Percentiles rank a stretch among this genome's conserved stretches.
phyloP scores from a whole-genome alignment of 1,140 invertebrate genomes.

The Lepidurus couesii region DNA sequence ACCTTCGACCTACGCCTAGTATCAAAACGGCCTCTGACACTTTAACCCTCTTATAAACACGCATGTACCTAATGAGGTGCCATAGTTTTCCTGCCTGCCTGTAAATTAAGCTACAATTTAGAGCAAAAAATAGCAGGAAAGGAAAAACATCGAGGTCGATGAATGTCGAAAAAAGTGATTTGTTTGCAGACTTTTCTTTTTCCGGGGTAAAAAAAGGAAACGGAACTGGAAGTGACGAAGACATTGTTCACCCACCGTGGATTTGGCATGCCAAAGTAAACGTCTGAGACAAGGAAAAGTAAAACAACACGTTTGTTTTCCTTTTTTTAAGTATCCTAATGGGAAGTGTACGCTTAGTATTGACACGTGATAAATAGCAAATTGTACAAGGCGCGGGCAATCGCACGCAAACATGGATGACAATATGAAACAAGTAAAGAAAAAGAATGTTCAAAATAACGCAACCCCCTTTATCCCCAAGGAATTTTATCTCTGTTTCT shows the following conservation, averaged over 20 bases:
- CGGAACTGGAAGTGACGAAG: constrained; percentile 1
- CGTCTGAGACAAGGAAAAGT: neutral
- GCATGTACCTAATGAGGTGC: neutral
- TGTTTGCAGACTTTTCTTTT: neutral
- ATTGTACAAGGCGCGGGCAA: constrained; percentile 14
- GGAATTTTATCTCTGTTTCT: neutral
- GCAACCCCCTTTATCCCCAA: neutral
- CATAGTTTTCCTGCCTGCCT: neutral
- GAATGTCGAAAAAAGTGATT: neutral
- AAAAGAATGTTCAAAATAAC: neutral
- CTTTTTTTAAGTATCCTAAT: neutral
- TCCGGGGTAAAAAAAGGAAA: neutral
- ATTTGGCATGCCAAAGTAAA: neutral
- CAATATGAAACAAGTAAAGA: constrained; percentile 7
- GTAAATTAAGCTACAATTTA: neutral
- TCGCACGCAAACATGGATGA: constrained; percentile 9
- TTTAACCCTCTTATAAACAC: neutral
- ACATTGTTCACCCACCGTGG: neutral
- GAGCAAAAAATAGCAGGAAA: neutral
- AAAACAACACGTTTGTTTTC: neutral
- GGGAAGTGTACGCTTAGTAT: constrained; percentile 8
- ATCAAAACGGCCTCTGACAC: neutral
- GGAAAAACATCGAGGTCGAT: neutral
- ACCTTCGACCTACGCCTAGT: neutral
- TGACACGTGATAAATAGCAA: constrained; percentile 22